Base-by-base conservation (phyloP, 1,140 invertebrate genomes). In the Pogonus chalceus region DNA sequence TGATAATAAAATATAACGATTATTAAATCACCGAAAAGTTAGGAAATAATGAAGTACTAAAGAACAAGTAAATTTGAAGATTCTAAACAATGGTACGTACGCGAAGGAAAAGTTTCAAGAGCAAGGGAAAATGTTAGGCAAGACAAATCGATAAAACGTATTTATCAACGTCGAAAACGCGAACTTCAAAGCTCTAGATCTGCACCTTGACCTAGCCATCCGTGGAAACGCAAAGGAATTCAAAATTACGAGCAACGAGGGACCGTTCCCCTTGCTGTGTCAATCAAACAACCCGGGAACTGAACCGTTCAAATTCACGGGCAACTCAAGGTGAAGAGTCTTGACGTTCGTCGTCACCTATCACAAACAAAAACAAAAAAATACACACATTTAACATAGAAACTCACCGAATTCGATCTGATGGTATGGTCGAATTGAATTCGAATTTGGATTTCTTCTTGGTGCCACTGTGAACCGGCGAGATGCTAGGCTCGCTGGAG, bases 401-500 rank as follows among this genome's bases (percentile, higher is more conserved):
- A n/a, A 76, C 82, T 83, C 68, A 90, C 87, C 87, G 80, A 64
- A 83, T 76, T 65, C 84, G 76, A 67, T 92, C 88, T 35, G 83
- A 82, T n/a, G n/a, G n/a, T n/a, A n/a, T n/a, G n/a, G n/a, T n/a
- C n/a, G n/a, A n/a, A n/a, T n/a, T n/a, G 58, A 89, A 81, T 63
- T 92, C 88, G 53, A 87, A 78, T 69, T 88, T 88, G 60, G 80
- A 76, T 66, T 82, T 85, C 73, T 82, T 83, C 68, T 85, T 86
- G 46, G 75, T 73, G 39, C 78, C 76, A 21, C 79, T 76, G 74
- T 76, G 83, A 61, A 79, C 79, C 58, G 76, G 85, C 64, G 74
- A 88, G 60, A 79, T 79, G 76, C 80, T 85, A 68, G 71, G 87
- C 71, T 76, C 84, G 75, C 78, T 84, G 54, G 75, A 83, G 60